Percentiles rank a stretch among this genome's conserved stretches.
Evolutionary conservation across 64 coral and sea anemone genomes (phyloP).

Genomic region (Montipora efflorescens): DNA sequence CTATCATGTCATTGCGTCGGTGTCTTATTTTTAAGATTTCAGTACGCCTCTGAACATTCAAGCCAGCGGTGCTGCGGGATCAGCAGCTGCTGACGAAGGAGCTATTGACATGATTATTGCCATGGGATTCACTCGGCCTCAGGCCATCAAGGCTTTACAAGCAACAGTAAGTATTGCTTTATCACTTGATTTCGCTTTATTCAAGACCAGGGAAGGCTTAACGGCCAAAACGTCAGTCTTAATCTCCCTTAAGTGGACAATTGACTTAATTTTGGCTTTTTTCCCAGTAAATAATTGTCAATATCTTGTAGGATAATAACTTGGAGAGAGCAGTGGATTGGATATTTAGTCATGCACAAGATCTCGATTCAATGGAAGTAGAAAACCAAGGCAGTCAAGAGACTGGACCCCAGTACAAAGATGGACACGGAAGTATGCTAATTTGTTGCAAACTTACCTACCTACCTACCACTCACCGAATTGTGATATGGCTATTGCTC

Average conservation of each 20-base stretch:
- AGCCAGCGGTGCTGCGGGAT: background rate
- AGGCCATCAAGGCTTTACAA: conserved; percentile 88
- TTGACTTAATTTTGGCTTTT: too few species aligned
- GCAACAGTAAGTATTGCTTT: conserved; percentile 67
- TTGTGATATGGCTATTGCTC: too few species aligned
- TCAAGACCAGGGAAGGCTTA: too few species aligned
- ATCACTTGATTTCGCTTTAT: too few species aligned
- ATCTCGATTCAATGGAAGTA: conserved; percentile 85
- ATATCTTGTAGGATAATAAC: conserved; percentile 82
- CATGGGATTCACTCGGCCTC: conserved; percentile 88
- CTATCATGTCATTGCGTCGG: background rate
- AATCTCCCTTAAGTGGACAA: too few species aligned
- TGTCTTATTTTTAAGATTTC: conserved; percentile 72
- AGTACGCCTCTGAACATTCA: conserved; percentile 61
- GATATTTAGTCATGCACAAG: conserved; percentile 97
- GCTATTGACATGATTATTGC: conserved; percentile 81
- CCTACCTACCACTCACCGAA: too few species aligned
- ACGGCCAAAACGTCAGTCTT: too few species aligned
- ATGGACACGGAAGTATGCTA: conserved; percentile 91
- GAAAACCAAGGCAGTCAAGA: conserved; percentile 51
- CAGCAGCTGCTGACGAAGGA: conserved; percentile 79
- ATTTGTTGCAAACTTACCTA: background rate
- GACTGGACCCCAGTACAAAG: conserved; percentile 86
- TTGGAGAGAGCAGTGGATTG: conserved; percentile 95
- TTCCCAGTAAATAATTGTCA: background rate